phyloP scores from a whole-genome alignment of 2,113 vertebrate species.

The Odontophorus gujanensis region DNA sequence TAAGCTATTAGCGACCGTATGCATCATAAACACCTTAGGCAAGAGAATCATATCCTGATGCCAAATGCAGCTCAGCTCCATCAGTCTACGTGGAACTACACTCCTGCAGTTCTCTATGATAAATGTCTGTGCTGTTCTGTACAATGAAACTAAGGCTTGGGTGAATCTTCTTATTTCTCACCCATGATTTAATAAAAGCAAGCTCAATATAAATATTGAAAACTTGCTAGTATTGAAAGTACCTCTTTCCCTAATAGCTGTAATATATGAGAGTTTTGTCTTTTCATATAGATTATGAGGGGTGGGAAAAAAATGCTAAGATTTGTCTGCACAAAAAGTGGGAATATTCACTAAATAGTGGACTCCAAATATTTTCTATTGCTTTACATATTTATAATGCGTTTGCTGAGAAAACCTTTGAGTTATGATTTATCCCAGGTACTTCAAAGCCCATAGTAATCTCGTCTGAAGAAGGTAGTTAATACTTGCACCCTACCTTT shows the following conservation, averaged over 20 bases:
- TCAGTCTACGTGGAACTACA: conserved; percentile 72
- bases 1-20: conserved; percentile 76
- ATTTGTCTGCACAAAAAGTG: conserved; percentile 69
- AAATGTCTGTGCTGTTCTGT: conserved; percentile 79
- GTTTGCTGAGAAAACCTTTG: conserved; percentile 8
- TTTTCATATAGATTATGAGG: conserved; percentile 69
- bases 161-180: conserved; percentile 80
- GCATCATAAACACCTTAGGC: conserved; percentile 81
- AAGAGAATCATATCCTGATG: conserved; percentile 76
- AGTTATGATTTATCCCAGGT: background rate
- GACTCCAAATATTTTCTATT: conserved; percentile 50
- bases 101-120: conserved; percentile 79
- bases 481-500: background rate
- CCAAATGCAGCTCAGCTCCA: conserved; percentile 73
- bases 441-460: conserved; percentile 14
- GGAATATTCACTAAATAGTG: conserved; percentile 66
- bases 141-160: conserved; percentile 80
- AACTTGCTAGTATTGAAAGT: conserved; percentile 66
- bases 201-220: conserved; percentile 82
- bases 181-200: conserved; percentile 82
- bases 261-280: conserved; percentile 70
- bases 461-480: conserved; percentile 13
- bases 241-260: conserved; percentile 49
- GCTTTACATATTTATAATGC: background rate
- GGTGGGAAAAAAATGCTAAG: conserved; percentile 31